These are phyloP conservation scores for Pampus argenteus DNA, from an alignment of 2,797 vertebrate species.

Conservation along the genomic window DNA sequence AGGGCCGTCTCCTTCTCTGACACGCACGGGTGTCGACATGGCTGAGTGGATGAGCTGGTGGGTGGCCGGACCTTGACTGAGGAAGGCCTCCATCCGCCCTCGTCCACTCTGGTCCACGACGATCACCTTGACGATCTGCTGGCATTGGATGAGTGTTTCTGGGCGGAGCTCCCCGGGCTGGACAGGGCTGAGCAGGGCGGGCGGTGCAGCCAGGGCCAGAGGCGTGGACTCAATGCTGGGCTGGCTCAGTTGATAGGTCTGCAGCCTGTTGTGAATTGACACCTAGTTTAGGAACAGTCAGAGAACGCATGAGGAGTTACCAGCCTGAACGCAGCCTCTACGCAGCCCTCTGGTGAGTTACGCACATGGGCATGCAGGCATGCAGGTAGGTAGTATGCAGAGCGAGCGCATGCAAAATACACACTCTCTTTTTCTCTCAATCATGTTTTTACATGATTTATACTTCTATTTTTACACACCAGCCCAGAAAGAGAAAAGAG, in stretches of 20 bases:
- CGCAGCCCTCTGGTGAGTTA: conserved; percentile 78
- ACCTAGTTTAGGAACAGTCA: conserved; percentile 99
- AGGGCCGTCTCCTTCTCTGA: conserved; percentile 87
- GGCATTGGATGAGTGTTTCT: conserved; percentile 98
- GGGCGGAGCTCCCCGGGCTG: conserved; percentile 85
- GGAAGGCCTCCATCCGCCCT: conserved; percentile 95
- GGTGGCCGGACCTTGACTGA: conserved; percentile 92
- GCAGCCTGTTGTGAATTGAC: conserved; percentile 99
- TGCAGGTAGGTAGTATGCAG: conserved; percentile 69
- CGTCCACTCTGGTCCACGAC: conserved; percentile 96
- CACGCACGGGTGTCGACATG: conserved; percentile 89
- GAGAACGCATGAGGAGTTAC: conserved; percentile 99
- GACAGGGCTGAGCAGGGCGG: conserved; percentile 83
- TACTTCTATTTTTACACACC: conserved; percentile 39
- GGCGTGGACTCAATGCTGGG: conserved; percentile 85
- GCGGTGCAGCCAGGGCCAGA: conserved; percentile 88
- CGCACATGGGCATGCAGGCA: conserved; percentile 82
- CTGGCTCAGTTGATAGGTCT: conserved; percentile 97
- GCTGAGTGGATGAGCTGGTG: conserved; percentile 94
- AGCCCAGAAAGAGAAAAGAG: conserved; percentile 45
- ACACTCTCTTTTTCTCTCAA: conserved; percentile 32
- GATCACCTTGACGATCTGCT: conserved; percentile 99
- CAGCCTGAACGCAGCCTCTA: conserved; percentile 92
- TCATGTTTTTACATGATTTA: conserved; percentile 48
- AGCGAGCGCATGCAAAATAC: conserved; percentile 70